A percentile compares a stretch with the other conserved stretches of the same genome.
These are phyloP conservation scores for Heterodera filipjevi DNA, from an alignment of 2,888 invertebrate genomes.

Conservation along the genomic window DNA sequence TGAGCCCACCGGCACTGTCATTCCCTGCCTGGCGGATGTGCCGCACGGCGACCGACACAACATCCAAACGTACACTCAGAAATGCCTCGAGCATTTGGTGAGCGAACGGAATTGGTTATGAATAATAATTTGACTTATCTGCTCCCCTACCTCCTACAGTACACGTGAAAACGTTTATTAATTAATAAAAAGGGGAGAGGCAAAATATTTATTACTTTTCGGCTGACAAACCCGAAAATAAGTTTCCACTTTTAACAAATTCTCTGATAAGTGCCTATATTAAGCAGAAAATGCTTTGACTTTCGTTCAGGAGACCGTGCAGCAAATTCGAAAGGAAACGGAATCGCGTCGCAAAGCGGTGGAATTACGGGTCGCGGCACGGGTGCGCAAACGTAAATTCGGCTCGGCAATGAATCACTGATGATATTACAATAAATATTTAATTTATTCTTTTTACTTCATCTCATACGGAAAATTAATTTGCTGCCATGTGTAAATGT, in stretches of 20 bases:
- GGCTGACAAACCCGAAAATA: too few species aligned
- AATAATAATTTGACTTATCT: too few species aligned
- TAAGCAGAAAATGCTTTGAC: background rate
- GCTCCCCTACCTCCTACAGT: too few species aligned
- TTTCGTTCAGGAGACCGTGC: slow-evolving; percentile 4
- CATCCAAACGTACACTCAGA: slow-evolving; percentile 36
- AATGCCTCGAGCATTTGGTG: slow-evolving; percentile 18
- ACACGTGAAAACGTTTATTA: too few species aligned
- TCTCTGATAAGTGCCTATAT: too few species aligned
- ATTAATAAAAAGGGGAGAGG: too few species aligned
- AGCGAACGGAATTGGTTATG: background rate
- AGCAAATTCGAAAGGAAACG: background rate
- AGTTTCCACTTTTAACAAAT: too few species aligned
- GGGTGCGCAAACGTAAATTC: slow-evolving; percentile 28
- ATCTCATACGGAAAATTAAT: background rate
- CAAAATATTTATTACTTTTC: too few species aligned
- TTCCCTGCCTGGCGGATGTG: slow-evolving; percentile 35
- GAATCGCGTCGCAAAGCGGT: slow-evolving; percentile 16
- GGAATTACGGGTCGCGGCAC: slow-evolving; percentile 14
- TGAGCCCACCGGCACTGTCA: slow-evolving; percentile 25
- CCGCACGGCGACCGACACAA: slow-evolving; percentile 42
- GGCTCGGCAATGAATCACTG: slow-evolving; percentile 22
- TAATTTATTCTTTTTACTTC: background rate
- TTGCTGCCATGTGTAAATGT: background rate
- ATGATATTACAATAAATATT: background rate